A percentile compares a stretch with the other conserved stretches of the same genome.
phyloP scores from a whole-genome alignment of 2,113 vertebrate species.

The Semnornis frantzii region DNA sequence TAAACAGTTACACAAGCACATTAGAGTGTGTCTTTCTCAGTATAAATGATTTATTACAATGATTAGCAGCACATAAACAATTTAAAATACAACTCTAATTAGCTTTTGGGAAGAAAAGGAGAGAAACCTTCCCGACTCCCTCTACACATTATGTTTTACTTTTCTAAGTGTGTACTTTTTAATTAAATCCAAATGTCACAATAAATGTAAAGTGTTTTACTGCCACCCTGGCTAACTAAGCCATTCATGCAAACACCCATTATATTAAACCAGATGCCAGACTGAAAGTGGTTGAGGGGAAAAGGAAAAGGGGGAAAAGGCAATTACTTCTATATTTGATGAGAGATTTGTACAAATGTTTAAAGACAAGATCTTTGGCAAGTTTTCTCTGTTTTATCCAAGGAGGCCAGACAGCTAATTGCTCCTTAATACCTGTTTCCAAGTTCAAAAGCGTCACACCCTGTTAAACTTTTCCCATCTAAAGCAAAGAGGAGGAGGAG shows the following conservation, averaged over 20 bases:
- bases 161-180: constrained; percentile 86
- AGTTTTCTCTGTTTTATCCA: constrained; percentile 41
- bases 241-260: constrained; percentile 74
- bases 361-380: constrained; percentile 68
- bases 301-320: not conserved
- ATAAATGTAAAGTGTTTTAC: constrained; percentile 87
- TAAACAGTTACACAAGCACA: constrained; percentile 81
- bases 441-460: not conserved
- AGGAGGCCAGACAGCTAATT: constrained; percentile 41
- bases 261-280: constrained; percentile 66
- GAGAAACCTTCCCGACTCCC: constrained; percentile 77
- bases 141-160: constrained; percentile 82
- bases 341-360: constrained; percentile 69
- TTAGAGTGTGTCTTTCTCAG: constrained; percentile 83
- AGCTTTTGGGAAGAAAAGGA: constrained; percentile 83
- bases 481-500: not conserved
- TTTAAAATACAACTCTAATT: constrained; percentile 87
- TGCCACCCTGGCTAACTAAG: constrained; percentile 76
- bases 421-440: constrained; percentile 51
- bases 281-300: constrained; percentile 24
- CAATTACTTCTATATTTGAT: constrained; percentile 69
- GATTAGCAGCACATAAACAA: constrained; percentile 89
- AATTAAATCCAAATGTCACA: constrained; percentile 88
- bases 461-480: not conserved
- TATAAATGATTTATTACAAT: constrained; percentile 90